Conservation (phyloP, 2,113 vertebrate genomes). For the Microcebus ravelobensis region DNA sequence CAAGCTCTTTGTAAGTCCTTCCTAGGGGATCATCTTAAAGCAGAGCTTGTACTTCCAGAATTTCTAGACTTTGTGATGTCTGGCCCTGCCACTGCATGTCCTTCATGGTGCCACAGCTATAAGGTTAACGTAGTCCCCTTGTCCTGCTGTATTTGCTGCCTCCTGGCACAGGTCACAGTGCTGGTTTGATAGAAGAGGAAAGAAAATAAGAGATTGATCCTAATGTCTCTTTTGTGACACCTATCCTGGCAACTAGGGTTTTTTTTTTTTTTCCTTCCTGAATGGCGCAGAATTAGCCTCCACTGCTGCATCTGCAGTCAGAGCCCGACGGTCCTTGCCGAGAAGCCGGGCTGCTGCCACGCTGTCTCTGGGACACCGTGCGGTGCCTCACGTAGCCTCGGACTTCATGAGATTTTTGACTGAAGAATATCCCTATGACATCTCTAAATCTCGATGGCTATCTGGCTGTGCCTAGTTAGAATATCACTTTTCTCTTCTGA, state of each 20-base stretch:
- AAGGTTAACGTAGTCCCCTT: background rate
- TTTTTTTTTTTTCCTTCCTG: background rate
- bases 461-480: background rate
- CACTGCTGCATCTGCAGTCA: background rate
- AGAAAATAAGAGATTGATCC: background rate
- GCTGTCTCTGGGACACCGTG: background rate
- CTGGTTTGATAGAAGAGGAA: background rate
- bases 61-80: conserved; percentile 17
- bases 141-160: background rate
- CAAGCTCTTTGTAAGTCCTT: background rate
- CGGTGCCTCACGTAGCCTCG: background rate
- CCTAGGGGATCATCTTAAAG: background rate
- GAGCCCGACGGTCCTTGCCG: background rate
- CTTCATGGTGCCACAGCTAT: background rate
- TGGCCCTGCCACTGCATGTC: background rate
- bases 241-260: background rate
- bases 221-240: background rate
- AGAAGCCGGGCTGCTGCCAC: background rate
- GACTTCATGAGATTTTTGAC: background rate
- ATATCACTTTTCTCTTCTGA: background rate
- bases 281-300: background rate
- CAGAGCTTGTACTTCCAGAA: background rate
- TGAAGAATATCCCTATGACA: background rate
- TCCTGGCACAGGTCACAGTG: background rate
- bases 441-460: background rate